Evolutionary conservation across 2,888 invertebrate species (phyloP), one percentile per base, ranked within the genome.

Genomic region (Andrena dorsata): DNA sequence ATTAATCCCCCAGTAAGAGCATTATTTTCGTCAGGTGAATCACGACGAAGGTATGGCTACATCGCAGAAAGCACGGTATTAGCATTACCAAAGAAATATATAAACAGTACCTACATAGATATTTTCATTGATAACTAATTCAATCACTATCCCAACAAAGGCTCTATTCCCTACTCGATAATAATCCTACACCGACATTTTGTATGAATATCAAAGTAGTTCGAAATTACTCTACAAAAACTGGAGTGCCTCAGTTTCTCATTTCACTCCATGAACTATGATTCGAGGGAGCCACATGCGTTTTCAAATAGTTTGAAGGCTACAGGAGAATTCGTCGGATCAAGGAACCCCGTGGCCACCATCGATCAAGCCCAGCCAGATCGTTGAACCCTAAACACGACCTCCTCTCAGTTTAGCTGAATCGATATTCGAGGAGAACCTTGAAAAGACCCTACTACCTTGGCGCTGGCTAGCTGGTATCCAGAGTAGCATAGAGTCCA

Each of bases 371-470:
- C 16, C 26, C 10, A 49, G 16, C 16, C 41, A 64, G 81, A 83
- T 81, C 86, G 68, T 86, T 86, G 86, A 86, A 86, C 70, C 84
- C 61, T 76, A 73, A 63, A 65, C 69, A 76, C 86, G 81, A 81
- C 83, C 83, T 86, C 86, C 78, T 77, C 26, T 58, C 49, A 56
- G 64, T 47, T 72, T 69, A 64, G 60, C 70, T 73, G 73, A 82
- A 82, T 82, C 73, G 82, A 86, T 65, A 78, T 79, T 81, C 80
- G 71, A 86, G 66, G 77, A 66, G 82, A 80, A 80, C 80, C 83
- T 84, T 82, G 83, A 75, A 75, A 66, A 79, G 78, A 51, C 60
- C 75, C 71, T 69, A 63, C 66, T 23, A 61, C 78, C 78, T 71
- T 83, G 68, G 2, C 72, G 56, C 41, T 73, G 51, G 30, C 64